Evolutionary conservation across 2,797 vertebrate genomes (phyloP).

Genomic region (Hapalemur alaotrensis): DNA sequence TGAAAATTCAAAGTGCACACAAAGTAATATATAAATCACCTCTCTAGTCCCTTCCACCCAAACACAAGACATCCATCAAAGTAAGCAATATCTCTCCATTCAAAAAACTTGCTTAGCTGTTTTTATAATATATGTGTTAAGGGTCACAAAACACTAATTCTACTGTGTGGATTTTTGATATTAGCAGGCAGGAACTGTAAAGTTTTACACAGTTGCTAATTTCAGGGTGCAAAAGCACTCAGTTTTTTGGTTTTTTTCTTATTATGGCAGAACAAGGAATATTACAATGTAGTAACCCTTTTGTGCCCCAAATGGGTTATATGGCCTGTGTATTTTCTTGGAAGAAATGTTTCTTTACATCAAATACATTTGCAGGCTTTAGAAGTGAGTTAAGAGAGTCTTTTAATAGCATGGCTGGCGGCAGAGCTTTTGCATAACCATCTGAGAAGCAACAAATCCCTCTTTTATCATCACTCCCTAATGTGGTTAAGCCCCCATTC

Average conservation of each 20-base stretch:
- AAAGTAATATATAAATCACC: slow-evolving; percentile 31
- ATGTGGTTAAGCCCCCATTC: background rate
- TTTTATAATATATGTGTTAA: slow-evolving; percentile 1
- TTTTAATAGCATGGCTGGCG: background rate
- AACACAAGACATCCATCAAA: slow-evolving; percentile 37
- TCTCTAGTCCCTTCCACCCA: background rate
- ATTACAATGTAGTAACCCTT: slow-evolving; percentile 5
- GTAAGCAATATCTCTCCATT: slow-evolving; percentile 1
- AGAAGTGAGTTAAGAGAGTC: background rate
- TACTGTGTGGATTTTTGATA: slow-evolving; percentile 16
- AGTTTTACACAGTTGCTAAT: background rate
- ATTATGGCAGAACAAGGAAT: background rate
- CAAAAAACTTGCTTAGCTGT: slow-evolving; percentile 1
- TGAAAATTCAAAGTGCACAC: slow-evolving; percentile 47
- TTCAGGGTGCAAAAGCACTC: background rate
- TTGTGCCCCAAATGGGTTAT: background rate
- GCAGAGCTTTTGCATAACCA: background rate
- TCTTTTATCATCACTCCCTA: background rate
- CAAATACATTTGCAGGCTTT: background rate
- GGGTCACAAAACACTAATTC: slow-evolving; percentile 40
- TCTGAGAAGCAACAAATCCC: background rate
- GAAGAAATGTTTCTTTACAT: slow-evolving; percentile 1
- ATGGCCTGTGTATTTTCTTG: background rate
- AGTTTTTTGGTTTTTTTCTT: slow-evolving; percentile 4
- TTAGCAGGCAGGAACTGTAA: background rate